phyloP scores from a whole-genome alignment of 2,888 invertebrate species.

The Tinea trinotella region DNA sequence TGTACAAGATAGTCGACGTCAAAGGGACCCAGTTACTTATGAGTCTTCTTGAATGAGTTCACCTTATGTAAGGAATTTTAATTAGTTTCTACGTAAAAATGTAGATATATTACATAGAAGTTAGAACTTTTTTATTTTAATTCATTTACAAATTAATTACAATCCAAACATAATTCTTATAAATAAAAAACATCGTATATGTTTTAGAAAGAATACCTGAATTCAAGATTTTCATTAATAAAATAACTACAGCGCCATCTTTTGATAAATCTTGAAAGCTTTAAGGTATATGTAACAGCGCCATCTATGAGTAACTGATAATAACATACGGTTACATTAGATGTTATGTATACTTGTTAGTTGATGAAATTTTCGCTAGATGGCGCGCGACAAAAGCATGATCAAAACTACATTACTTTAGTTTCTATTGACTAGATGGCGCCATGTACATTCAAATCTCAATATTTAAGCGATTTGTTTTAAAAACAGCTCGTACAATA shows the following conservation, averaged over 20 bases:
- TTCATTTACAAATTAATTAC: too few relatives aligned
- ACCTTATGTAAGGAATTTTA: background rate
- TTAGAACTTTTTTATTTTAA: too few relatives aligned
- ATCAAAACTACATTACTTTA: background rate
- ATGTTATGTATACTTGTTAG: background rate
- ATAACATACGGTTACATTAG: background rate
- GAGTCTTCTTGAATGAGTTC: background rate
- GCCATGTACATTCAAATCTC: background rate
- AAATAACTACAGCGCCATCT: background rate
- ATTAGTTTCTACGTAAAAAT: too few relatives aligned
- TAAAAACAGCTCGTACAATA: too few relatives aligned
- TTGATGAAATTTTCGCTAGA: background rate
- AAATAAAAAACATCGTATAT: too few relatives aligned
- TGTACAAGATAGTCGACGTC: background rate
- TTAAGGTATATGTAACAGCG: background rate
- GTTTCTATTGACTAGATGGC: background rate
- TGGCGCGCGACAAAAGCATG: background rate
- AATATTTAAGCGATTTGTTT: background rate
- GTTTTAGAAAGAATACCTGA: too few relatives aligned
- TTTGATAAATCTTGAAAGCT: background rate
- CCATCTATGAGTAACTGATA: background rate
- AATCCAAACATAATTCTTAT: too few relatives aligned
- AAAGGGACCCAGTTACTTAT: constrained; percentile 1
- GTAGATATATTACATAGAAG: too few relatives aligned
- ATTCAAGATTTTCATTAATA: too few relatives aligned